Percentiles rank a stretch among this genome's conserved stretches.
Evolutionary conservation across 2,888 invertebrate genomes (phyloP).

Genomic region (Neoitamus cyanurus): DNA sequence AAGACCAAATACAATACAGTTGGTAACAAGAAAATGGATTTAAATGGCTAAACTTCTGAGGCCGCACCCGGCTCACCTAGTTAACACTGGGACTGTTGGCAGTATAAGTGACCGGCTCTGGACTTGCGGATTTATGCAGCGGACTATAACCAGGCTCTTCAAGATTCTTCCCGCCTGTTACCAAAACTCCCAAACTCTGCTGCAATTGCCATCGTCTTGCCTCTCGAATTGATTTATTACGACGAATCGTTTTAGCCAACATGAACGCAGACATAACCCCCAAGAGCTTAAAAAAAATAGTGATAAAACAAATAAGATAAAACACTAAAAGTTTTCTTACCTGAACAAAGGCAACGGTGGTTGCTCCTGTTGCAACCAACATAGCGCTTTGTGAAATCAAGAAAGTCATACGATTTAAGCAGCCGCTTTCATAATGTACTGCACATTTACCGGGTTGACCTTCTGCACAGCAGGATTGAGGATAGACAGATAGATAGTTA

Average conservation of each 20-base stretch:
- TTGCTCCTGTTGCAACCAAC: conserved; percentile 78
- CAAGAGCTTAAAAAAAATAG: conserved; percentile 71
- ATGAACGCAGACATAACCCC: conserved; percentile 91
- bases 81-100: conserved; percentile 65
- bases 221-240: conserved; percentile 78
- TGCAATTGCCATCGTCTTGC: conserved; percentile 75
- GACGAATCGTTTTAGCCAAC: conserved; percentile 85
- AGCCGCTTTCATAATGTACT: conserved; percentile 66
- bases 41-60: background rate
- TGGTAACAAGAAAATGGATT: background rate
- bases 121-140: conserved; percentile 59
- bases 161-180: conserved; percentile 58
- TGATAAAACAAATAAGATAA: background rate
- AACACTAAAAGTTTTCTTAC: conserved; percentile 63
- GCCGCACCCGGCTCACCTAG: conserved; percentile 51
- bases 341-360: conserved; percentile 85
- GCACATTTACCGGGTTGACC: conserved; percentile 51
- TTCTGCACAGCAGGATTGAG: conserved; percentile 72
- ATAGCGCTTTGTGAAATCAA: conserved; percentile 78
- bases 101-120: conserved; percentile 61
- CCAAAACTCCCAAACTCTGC: conserved; percentile 63
- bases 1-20: background rate
- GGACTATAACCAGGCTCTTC: conserved; percentile 63
- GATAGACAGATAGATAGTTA: conserved; percentile 64
- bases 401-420: conserved; percentile 71